phyloP scores from a whole-genome alignment of 2,113 vertebrate species.

The Caranx melampygus region DNA sequence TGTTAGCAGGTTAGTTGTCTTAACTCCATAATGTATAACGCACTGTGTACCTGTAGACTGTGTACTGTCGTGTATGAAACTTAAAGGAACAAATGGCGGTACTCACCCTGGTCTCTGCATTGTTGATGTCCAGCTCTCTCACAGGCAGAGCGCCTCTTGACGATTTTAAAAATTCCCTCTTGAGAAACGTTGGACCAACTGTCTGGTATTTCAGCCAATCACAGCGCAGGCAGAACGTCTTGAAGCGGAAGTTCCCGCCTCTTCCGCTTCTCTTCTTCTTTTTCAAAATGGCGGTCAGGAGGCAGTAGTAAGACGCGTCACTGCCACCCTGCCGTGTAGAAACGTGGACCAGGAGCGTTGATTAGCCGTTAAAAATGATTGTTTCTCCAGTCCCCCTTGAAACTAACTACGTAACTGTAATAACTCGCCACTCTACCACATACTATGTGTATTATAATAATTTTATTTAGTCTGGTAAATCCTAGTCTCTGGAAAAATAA shows the following conservation, averaged over 20 bases:
- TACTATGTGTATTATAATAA: no score
- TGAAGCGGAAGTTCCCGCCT: constrained; percentile 65
- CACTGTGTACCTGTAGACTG: no score
- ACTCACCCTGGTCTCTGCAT: constrained; percentile 75
- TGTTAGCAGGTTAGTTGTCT: background rate
- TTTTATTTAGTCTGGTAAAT: no score
- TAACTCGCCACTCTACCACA: no score
- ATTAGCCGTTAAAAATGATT: background rate
- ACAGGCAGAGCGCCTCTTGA: constrained; percentile 42
- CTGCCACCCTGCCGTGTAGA: background rate
- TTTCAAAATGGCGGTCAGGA: background rate
- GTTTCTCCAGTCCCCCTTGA: background rate
- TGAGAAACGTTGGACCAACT: constrained; percentile 11
- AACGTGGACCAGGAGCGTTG: background rate
- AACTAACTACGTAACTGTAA: background rate
- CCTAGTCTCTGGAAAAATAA: no score
- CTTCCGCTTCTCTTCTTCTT: background rate
- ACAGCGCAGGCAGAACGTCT: rapidly evolving
- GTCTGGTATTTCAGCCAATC: constrained; percentile 58
- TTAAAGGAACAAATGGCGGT: background rate
- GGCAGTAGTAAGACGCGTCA: background rate
- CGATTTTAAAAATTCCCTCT: constrained; percentile 74
- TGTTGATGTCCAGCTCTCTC: constrained; percentile 9
- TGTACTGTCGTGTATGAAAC: background rate
- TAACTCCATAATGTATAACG: background rate